phyloP scores from a whole-genome alignment of 2,888 invertebrate genomes.

The Tiliacea citrago region DNA sequence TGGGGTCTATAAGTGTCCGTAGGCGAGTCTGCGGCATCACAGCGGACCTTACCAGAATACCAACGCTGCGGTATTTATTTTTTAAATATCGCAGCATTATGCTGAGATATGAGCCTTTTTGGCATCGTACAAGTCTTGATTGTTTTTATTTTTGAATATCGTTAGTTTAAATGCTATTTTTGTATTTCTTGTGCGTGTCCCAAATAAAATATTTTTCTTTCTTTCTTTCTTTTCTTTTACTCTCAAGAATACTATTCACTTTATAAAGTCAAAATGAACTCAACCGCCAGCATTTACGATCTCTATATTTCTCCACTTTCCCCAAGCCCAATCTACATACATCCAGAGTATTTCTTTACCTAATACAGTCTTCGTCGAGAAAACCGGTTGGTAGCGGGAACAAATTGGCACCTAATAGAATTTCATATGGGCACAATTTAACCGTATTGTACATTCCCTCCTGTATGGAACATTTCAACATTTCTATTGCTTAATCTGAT shows the following conservation, averaged over 20 bases:
- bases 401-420: slow-evolving; percentile 65
- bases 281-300: slow-evolving; percentile 49
- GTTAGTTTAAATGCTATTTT: too few species aligned
- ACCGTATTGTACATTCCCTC: slow-evolving; percentile 43
- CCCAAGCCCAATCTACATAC: slow-evolving; percentile 52
- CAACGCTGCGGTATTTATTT: too few species aligned
- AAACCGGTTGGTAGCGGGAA: slow-evolving; percentile 46
- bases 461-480: slow-evolving; percentile 9
- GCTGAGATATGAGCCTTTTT: too few species aligned
- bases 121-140: too few species aligned
- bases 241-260: slow-evolving; percentile 13
- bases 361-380: slow-evolving; percentile 57
- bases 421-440: slow-evolving; percentile 65
- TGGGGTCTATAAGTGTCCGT: too few species aligned
- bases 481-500: slow-evolving; percentile 48
- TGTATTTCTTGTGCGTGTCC: too few species aligned
- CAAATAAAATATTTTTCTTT: too few species aligned
- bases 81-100: too few species aligned
- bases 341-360: slow-evolving; percentile 59
- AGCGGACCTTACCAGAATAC: too few species aligned
- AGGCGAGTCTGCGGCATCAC: too few species aligned
- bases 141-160: too few species aligned
- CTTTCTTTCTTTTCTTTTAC: too few species aligned
- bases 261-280: slow-evolving; percentile 32
- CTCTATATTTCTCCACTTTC: slow-evolving; percentile 42